Conservation (phyloP, 2,888 invertebrate genomes). For the Lysandra bellargus region DNA sequence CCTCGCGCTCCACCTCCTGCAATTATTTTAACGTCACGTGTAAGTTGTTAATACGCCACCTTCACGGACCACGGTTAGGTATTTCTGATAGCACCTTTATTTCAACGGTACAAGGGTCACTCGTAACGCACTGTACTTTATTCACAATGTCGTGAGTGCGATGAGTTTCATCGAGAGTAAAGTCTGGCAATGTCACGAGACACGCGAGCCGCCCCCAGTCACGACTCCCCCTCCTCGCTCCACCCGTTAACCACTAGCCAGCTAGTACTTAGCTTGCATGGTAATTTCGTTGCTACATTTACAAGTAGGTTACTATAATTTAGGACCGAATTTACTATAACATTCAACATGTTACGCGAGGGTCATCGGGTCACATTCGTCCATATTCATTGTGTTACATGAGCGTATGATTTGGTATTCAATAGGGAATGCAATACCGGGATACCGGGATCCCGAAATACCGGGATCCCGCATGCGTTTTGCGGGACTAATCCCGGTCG, state of each 20-base stretch:
- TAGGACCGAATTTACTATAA: not conserved
- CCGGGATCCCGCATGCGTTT: too few relatives aligned
- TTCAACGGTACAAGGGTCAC: too few relatives aligned
- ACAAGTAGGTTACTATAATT: not conserved
- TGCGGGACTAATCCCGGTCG: too few relatives aligned
- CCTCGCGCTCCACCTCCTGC: conserved; percentile 73
- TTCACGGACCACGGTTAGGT: too few relatives aligned
- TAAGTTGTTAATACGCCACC: not conserved
- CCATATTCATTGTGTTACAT: not conserved
- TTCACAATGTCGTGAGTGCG: too few relatives aligned
- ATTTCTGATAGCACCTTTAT: too few relatives aligned
- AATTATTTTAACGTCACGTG: conserved; percentile 37
- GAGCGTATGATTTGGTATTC: not conserved
- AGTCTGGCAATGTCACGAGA: not conserved
- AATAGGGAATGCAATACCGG: not conserved
- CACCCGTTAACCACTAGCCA: not conserved
- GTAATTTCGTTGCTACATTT: not conserved
- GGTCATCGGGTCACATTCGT: not conserved
- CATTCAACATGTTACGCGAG: not conserved
- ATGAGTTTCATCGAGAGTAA: too few relatives aligned
- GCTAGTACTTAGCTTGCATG: not conserved
- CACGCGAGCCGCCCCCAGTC: not conserved
- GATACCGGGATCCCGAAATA: too few relatives aligned
- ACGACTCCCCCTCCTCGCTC: not conserved
- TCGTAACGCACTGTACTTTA: too few relatives aligned